Conservation (phyloP, 2,113 vertebrate genomes). For the Dicentrarchus labrax region DNA sequence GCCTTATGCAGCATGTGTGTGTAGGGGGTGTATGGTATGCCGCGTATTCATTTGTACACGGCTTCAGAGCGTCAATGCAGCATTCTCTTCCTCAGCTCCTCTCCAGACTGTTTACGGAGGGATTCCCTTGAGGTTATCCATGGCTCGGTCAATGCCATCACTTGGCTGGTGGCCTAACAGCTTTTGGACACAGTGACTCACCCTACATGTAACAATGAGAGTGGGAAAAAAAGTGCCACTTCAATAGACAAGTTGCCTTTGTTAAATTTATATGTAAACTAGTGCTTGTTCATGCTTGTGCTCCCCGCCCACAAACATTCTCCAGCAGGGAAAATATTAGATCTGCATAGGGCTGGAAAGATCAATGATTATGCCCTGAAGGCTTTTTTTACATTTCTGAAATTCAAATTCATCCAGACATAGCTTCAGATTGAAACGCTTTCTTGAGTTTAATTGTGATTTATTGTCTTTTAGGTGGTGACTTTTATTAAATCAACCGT, state of each 20-base stretch:
- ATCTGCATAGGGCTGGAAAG: slow-evolving; percentile 48
- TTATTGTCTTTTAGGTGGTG: not conserved
- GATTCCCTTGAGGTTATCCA: slow-evolving; percentile 72
- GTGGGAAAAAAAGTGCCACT: slow-evolving; percentile 28
- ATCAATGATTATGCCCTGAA: slow-evolving; percentile 30
- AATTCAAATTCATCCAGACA: slow-evolving; percentile 10
- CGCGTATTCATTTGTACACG: slow-evolving; percentile 60
- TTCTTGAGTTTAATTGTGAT: not conserved
- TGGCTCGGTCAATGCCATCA: slow-evolving; percentile 48
- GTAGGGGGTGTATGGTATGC: slow-evolving; percentile 70
- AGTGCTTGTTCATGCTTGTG: slow-evolving; percentile 32
- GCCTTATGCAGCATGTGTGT: slow-evolving; percentile 62
- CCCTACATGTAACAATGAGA: slow-evolving; percentile 57
- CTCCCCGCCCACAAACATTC: slow-evolving; percentile 66
- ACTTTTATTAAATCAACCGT: not conserved
- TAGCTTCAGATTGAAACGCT: not conserved
- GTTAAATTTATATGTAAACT: slow-evolving; percentile 60
- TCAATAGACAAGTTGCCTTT: slow-evolving; percentile 65
- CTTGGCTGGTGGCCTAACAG: slow-evolving; percentile 57
- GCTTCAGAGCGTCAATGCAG: slow-evolving; percentile 50
- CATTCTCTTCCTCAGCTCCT: slow-evolving; percentile 49
- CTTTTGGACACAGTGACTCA: slow-evolving; percentile 68
- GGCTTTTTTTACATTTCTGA: slow-evolving; percentile 8
- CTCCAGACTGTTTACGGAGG: slow-evolving; percentile 57
- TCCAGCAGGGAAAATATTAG: slow-evolving; percentile 44